Evolutionary conservation across 2,113 vertebrate genomes (phyloP).

Genomic region (Pan troglodytes): DNA sequence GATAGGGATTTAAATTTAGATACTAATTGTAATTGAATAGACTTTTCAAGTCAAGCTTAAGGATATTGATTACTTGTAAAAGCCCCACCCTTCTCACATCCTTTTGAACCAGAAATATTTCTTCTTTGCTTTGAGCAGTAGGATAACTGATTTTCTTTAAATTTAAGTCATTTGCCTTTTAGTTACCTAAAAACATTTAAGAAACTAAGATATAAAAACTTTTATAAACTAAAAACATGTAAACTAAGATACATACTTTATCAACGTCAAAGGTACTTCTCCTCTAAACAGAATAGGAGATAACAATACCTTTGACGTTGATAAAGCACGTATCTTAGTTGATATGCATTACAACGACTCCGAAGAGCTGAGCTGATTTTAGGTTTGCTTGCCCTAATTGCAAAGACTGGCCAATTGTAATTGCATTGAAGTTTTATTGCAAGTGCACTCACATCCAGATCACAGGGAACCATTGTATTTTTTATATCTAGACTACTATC

Average conservation of each 20-base stretch:
- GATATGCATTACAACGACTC: background rate
- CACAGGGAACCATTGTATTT: slow-evolving; percentile 53
- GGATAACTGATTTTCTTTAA: slow-evolving; percentile 31
- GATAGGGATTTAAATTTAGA: slow-evolving; percentile 49
- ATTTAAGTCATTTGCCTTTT: slow-evolving; percentile 35
- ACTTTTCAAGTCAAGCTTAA: slow-evolving; percentile 51
- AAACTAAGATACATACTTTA: too few relatives aligned
- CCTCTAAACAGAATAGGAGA: background rate
- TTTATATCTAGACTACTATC: slow-evolving; percentile 67
- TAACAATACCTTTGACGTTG: background rate
- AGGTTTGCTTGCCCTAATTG: slow-evolving; percentile 16
- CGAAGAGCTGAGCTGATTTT: slow-evolving; percentile 30
- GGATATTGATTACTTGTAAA: slow-evolving; percentile 5
- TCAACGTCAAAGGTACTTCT: background rate
- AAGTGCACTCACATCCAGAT: slow-evolving; percentile 41
- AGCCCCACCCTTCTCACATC: background rate
- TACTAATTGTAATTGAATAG: slow-evolving; percentile 14
- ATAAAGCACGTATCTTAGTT: background rate
- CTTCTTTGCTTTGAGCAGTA: slow-evolving; percentile 36
- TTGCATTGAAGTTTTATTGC: slow-evolving; percentile 39
- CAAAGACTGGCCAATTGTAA: slow-evolving; percentile 22
- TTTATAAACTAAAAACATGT: too few relatives aligned
- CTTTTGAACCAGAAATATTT: slow-evolving; percentile 27
- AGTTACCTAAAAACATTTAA: slow-evolving; percentile 2
- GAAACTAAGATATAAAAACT: background rate